Evolutionary conservation across 2,797 vertebrate species (phyloP), one percentile per base, ranked within the genome.

Genomic region (Xenops minutus): DNA sequence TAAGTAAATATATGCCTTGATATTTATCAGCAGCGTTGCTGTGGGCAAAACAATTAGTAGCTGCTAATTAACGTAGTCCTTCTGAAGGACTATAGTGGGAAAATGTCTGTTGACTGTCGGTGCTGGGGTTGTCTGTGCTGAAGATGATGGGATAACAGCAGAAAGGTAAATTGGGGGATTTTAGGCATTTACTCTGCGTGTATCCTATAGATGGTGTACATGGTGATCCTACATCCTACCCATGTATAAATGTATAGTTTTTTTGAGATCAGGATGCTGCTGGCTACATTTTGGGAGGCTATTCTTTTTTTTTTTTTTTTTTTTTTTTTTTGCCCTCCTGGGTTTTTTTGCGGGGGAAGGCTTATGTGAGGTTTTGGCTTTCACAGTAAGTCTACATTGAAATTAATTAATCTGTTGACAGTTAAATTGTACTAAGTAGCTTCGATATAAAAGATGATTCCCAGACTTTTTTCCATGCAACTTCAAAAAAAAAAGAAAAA

Each of bases 331-430:
- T 14, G n/a, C n/a, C n/a, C n/a, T 14, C 75, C 4, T 10, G 5
- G 4, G 5, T 46, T 87, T 92, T 48, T 59, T 56, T 85, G 93
- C 91, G 37, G 59, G 83, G 63, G 75, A 90, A 96, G 76, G 74
- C 19, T 69, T 78, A 26, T 91, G 61, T 73, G 86, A 94, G 75
- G 68, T 67, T 90, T 61, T 96, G 85, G 76, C 85, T 97, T 95
- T 92, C 63, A 56, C 85, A 88, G 74, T 88, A 71, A 87, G 56
- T 55, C 87, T 96, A 92, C 81, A 76, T 95, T 97, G 93, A 94
- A 95, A 96, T 95, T 96, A 97, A 97, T 97, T 97, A 97, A 97
- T 96, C 96, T 94, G 92, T 94, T 96, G 96, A 97, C 93, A 97
- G 94, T 94, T 92, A 97, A 97, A 97, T 92, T 97, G 83, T 97